These are phyloP conservation scores for Myotis findleyi DNA, from an alignment of 2,797 vertebrate genomes.

Conservation along the genomic window DNA sequence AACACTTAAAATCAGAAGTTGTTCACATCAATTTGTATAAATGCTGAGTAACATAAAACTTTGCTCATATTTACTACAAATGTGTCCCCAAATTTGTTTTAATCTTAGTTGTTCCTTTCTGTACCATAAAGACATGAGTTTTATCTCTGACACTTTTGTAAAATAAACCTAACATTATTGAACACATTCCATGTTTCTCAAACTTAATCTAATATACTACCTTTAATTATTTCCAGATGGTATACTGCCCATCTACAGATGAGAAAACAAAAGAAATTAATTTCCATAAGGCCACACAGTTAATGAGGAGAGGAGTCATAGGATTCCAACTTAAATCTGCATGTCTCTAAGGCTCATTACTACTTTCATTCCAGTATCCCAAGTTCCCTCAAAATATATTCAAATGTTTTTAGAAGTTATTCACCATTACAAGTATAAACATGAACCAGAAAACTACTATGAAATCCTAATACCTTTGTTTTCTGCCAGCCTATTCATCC, in stretches of 20 bases:
- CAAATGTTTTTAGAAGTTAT: conserved; percentile 43
- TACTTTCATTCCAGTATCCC: conserved; percentile 32
- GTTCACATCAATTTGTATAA: conserved; percentile 34
- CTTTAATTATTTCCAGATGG: conserved; percentile 46
- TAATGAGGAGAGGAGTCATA: conserved; percentile 15
- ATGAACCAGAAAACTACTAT: conserved; percentile 43
- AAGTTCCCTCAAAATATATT: conserved; percentile 51
- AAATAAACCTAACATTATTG: conserved; percentile 26
- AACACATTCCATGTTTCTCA: not conserved
- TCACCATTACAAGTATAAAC: conserved; percentile 42
- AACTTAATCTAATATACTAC: conserved; percentile 27
- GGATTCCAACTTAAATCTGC: conserved; percentile 53
- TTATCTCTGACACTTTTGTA: not conserved
- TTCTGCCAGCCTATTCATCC: conserved; percentile 19
- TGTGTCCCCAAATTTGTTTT: conserved; percentile 40
- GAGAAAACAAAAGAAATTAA: conserved; percentile 36
- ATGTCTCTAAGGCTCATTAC: conserved; percentile 11
- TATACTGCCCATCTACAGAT: conserved; percentile 60
- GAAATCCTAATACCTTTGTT: conserved; percentile 46
- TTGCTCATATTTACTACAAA: conserved; percentile 22
- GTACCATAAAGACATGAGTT: not conserved
- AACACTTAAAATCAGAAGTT: conserved; percentile 53
- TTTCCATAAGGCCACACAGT: conserved; percentile 18
- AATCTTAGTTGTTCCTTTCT: conserved; percentile 5
- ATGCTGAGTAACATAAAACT: conserved; percentile 50